Evolutionary conservation across 2,113 vertebrate genomes (phyloP), one percentile per base, ranked within the genome.

Genomic region (Hoplias malabaricus): DNA sequence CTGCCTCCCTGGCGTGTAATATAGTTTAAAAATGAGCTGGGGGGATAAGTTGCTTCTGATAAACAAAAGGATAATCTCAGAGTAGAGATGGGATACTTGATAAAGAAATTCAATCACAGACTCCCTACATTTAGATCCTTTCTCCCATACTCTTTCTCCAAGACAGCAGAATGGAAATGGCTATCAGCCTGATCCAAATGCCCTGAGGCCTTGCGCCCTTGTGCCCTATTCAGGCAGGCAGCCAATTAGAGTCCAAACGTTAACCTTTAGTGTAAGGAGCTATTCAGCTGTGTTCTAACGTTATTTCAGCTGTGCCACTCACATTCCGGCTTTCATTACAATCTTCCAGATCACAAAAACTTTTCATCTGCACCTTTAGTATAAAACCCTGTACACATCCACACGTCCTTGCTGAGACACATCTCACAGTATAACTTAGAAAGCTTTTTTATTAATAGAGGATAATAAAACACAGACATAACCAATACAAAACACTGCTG

Each of bases 241-340:
- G 87, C 82, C 90, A 92, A 92, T 92, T 91, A 90, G 85, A 78
- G 84, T 87, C 69, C 14, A 69, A 84, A 87, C 78, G 84, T 89
- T 90, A 88, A 88, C 87, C 87, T 90, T 91, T 91, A 90, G 80
- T 84, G 85, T 90, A 88, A 92, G 89, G 87, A 89, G 42, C 86
- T 66, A 77, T n/a, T n/a, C 87, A 74, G 91, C 92, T 92, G 90
- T 90, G 87, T 75, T 79, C 79, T 86, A 88, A 92, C 85, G 84
- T 83, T 84, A 88, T 91, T 92, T 89, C 88, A 88, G 86, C 82
- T 86, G 88, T 86, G 69, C 89, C 86, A 86, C 79, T 87, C 87
- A 83, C 87, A 84, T 84, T 75, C 69, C 43, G 16, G 16, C 46
- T 77, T 91, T 91, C 88, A 92, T 92, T 91, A 92, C 81, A 92